Conservation (phyloP, 2,888 invertebrate genomes). For the Diabrotica balteata region DNA sequence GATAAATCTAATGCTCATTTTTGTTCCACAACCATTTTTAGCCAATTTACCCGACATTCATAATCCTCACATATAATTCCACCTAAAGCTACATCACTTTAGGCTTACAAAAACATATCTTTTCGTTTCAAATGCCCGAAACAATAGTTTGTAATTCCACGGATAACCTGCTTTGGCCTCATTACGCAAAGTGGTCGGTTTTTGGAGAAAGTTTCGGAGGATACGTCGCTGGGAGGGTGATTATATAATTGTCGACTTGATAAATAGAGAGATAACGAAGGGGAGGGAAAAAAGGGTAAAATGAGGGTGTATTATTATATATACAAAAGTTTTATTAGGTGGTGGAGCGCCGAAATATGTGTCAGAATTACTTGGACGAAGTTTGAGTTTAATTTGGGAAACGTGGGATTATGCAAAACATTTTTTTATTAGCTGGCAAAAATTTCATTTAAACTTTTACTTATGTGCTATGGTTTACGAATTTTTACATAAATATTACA, state of each 20-base stretch:
- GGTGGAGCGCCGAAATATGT: neutral
- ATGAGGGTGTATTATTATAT: conserved; percentile 3
- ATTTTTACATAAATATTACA: no score
- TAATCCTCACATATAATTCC: no score
- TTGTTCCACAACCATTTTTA: no score
- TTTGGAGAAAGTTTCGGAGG: conserved; percentile 7
- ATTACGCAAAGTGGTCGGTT: conserved; percentile 24
- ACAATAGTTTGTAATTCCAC: conserved; percentile 28
- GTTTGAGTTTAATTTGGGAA: neutral
- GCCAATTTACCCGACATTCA: no score
- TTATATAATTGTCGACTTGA: conserved; percentile 20
- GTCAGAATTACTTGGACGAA: neutral
- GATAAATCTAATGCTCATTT: no score
- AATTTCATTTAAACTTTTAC: no score
- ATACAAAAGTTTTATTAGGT: neutral
- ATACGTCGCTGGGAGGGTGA: conserved; percentile 13
- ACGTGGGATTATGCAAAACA: no score
- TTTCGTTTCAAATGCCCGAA: conserved; percentile 7
- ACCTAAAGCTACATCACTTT: neutral
- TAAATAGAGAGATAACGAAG: conserved; percentile 23
- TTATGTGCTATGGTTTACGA: no score
- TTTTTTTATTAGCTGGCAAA: no score
- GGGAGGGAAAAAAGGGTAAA: conserved; percentile 13
- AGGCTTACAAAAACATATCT: conserved; percentile 9
- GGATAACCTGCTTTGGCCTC: conserved; percentile 22